Evolutionary conservation across 2,888 invertebrate species (phyloP), one percentile per base, ranked within the genome.

Genomic region (Xestia ashworthii): DNA sequence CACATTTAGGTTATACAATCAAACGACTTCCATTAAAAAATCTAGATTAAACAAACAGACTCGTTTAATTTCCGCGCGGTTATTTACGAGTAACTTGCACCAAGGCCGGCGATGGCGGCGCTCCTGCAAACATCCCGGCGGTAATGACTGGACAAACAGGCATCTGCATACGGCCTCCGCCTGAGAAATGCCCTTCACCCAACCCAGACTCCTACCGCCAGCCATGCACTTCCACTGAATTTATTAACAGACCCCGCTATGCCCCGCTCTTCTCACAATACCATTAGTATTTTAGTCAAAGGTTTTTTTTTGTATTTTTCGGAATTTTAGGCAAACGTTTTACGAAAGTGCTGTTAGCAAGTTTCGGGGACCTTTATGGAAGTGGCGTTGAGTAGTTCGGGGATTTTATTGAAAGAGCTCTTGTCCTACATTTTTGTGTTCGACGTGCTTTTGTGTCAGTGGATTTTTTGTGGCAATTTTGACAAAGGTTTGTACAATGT

Each of bases 131-230:
- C 92, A 92, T 92, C 92, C 92, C 91, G 91, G 91, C 94, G 91
- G 94, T 97, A 97, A 97, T 97, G 97, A 97, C 97, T 97, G 96
- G 94, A 94, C 97, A 97, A 97, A 97, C 96, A 97, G 93, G 94
- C 96, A 97, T 97, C 97, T 97, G 97, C 97, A 97, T 97, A 97
- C 93, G 90, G 88, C 92, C 92, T 89, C 89, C 88, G 90, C 82
- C 87, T 85, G 87, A 87, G 90, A 89, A 89, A 89, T 84, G 87
- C 87, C 87, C 80, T 82, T 81, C 72, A 78, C 62, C 76, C 80
- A 73, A 77, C 80, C 78, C 9, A 22, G 50, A 38, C 22, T 32
- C 32, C 64, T 81, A 44, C 78, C 81, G 50, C 58, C 68, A 60
- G 48, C 80, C 76, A 71, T 84, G 78, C 84, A 80, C 83, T 88